Percentiles rank a stretch among this genome's conserved stretches.
Evolutionary conservation across 1,140 invertebrate genomes (phyloP).

Genomic region (Nylanderia fulva): DNA sequence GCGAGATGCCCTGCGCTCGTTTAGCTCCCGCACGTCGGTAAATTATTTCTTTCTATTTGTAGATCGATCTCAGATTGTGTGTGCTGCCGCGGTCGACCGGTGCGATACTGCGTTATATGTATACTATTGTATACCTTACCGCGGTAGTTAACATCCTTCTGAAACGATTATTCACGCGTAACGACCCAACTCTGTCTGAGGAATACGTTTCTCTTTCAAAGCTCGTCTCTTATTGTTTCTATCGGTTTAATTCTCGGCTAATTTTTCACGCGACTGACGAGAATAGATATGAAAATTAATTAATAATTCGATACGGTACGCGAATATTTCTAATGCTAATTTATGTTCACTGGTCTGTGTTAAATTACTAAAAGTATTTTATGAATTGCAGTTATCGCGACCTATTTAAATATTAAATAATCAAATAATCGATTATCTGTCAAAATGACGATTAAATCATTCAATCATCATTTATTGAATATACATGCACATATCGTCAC

Average conservation of each 20-base stretch:
- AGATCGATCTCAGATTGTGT: slow-evolving; percentile 52
- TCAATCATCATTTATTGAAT: slow-evolving; percentile 36
- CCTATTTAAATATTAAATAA: no score
- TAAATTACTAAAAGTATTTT: not conserved
- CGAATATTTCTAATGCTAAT: slow-evolving; percentile 23
- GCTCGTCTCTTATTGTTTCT: not conserved
- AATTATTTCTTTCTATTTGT: slow-evolving; percentile 61
- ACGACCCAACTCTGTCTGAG: not conserved
- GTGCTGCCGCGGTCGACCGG: not conserved
- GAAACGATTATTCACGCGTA: slow-evolving; percentile 45
- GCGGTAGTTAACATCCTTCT: slow-evolving; percentile 41
- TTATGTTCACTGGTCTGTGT: not conserved
- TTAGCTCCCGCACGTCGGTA: slow-evolving; percentile 38
- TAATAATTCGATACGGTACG: not conserved
- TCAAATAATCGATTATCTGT: slow-evolving; percentile 44
- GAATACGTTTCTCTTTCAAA: slow-evolving; percentile 1
- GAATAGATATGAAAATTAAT: not conserved
- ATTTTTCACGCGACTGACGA: not conserved
- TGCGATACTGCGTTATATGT: slow-evolving; percentile 36
- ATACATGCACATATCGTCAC: not conserved
- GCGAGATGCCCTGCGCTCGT: slow-evolving; percentile 23
- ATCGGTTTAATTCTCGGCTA: no score
- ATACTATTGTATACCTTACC: no score
- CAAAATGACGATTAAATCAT: slow-evolving; percentile 42
- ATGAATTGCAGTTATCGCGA: not conserved